Conservation (phyloP, 2,888 invertebrate species). For the Aplocera efformata region DNA sequence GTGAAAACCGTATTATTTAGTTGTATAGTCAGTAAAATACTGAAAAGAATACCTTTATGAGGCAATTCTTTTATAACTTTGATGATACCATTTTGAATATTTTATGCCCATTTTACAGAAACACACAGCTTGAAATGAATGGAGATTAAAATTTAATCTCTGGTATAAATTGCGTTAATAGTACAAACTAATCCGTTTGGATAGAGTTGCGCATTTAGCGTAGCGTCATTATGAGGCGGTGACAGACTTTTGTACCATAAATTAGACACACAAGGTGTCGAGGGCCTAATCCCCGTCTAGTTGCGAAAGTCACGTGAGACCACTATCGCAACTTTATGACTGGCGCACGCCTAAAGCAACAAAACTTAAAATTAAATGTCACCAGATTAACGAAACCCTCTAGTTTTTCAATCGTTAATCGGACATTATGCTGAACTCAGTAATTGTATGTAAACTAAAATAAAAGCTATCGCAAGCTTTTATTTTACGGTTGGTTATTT, state of each 20-base stretch:
- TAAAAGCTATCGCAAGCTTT: no score
- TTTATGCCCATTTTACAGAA: slow-evolving; percentile 5
- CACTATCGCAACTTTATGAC: slow-evolving; percentile 45
- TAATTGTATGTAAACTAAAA: no score
- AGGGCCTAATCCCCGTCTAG: slow-evolving; percentile 55
- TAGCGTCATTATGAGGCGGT: slow-evolving; percentile 56
- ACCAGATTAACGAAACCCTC: slow-evolving; percentile 49
- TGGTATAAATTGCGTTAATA: slow-evolving; percentile 37
- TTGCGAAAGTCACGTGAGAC: slow-evolving; percentile 56
- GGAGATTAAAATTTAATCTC: slow-evolving; percentile 17
- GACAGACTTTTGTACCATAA: slow-evolving; percentile 65
- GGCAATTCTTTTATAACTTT: no score
- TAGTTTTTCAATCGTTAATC: slow-evolving; percentile 5
- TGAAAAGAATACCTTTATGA: no score
- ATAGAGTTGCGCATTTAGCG: slow-evolving; percentile 54
- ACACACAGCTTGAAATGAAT: slow-evolving; percentile 9
- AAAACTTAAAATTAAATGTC: slow-evolving; percentile 66
- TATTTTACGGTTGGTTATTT: no score
- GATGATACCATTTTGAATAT: no score
- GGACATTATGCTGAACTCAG: background rate
- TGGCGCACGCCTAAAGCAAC: slow-evolving; percentile 54
- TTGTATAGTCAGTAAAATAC: no score
- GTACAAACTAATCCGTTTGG: slow-evolving; percentile 58
- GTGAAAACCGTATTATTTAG: no score
- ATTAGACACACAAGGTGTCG: slow-evolving; percentile 61